A percentile compares a stretch with the other conserved stretches of the same genome.
These are phyloP conservation scores for Lophura nycthemera DNA, from an alignment of 2,113 vertebrate species.

Conservation along the genomic window DNA sequence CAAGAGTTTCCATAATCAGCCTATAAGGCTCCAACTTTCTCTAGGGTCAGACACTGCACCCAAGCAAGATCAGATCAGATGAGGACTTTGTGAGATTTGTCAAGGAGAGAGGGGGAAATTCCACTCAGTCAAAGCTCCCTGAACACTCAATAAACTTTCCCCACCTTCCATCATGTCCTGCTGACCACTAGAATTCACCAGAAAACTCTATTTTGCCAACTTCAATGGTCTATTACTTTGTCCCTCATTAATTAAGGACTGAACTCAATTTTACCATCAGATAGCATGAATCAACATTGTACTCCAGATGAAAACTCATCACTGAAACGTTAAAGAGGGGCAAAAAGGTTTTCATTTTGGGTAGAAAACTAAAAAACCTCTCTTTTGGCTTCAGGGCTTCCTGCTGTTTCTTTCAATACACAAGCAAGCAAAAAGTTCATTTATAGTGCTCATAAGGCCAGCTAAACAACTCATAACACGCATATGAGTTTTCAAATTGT, in stretches of 20 bases:
- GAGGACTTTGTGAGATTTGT: not conserved
- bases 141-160: not conserved
- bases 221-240: not conserved
- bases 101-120: not conserved
- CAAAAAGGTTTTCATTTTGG: not conserved
- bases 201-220: not conserved
- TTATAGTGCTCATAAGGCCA: not conserved
- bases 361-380: not conserved
- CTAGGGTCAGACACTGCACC: not conserved
- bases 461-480: not conserved
- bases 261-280: not conserved
- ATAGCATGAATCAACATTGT: not conserved
- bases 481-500: not conserved
- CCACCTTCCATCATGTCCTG: not conserved
- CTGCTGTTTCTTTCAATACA: not conserved
- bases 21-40: not conserved
- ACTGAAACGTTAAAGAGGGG: not conserved
- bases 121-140: not conserved
- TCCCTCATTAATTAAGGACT: not conserved
- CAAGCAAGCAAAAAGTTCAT: not conserved
- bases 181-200: not conserved
- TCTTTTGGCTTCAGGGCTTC: not conserved
- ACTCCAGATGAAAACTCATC: not conserved
- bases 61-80: not conserved
- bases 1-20: not conserved